Conservation (phyloP, 30 jellyfish, hydroid and myxozoan species). For the Aurelia aurita complex sp. Pacific region DNA sequence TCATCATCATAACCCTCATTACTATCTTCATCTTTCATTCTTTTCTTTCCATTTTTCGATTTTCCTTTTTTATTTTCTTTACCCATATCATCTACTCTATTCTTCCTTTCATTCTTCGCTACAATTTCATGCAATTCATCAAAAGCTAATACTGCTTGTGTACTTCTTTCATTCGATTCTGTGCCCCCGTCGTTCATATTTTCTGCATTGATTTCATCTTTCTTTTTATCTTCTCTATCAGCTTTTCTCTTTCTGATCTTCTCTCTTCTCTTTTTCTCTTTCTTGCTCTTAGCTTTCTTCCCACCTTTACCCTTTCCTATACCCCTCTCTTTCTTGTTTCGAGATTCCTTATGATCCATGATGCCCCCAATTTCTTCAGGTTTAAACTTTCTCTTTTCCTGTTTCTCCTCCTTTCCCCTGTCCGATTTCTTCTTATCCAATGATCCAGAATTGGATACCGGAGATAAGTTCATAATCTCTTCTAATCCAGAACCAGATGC, state of each 20-base stretch:
- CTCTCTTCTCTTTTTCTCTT: background rate
- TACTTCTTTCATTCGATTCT: background rate
- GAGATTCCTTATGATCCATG: conserved; percentile 6
- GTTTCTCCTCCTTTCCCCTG: background rate
- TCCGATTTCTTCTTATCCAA: background rate
- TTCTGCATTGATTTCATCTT: conserved; percentile 10
- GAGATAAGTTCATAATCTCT: background rate
- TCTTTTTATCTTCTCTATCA: conserved; percentile 3
- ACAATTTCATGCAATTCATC: conserved; percentile 93
- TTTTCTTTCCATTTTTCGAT: conserved; percentile 15
- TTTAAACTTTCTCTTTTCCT: background rate
- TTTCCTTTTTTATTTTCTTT: background rate
- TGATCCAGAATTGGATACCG: background rate
- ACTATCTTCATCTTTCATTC: background rate
- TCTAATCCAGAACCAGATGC: conserved; percentile 53
- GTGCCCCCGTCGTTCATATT: background rate
- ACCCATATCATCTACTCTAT: background rate
- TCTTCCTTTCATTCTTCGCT: conserved; percentile 13
- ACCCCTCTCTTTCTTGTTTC: background rate
- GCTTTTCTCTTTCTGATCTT: conserved; percentile 6
- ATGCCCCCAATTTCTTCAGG: conserved; percentile 49
- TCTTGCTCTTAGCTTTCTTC: background rate
- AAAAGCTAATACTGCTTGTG: conserved; percentile 79
- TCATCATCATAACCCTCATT: conserved; percentile 9
- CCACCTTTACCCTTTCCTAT: background rate